Evolutionary conservation across 2,113 vertebrate species (phyloP).

Genomic region (Macaca nemestrina): DNA sequence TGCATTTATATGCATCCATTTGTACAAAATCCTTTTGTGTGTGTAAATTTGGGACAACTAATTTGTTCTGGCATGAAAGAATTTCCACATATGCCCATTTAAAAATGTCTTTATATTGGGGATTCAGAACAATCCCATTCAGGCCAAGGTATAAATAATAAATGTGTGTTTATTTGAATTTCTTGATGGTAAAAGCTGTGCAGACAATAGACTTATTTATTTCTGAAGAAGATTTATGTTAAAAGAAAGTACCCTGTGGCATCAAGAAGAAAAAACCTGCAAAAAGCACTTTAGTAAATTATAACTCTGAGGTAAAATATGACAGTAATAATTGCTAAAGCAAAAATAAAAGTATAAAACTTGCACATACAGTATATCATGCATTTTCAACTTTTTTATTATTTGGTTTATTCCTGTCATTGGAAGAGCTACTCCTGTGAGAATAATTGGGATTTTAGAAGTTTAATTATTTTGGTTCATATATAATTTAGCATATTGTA

Average conservation of each 20-base stretch:
- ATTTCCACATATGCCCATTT: conserved; percentile 2
- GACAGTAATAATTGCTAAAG: conserved; percentile 65
- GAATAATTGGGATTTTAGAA: not conserved
- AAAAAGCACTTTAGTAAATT: conserved; percentile 66
- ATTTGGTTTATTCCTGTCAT: not conserved
- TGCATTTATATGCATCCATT: not conserved
- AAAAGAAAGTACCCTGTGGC: conserved; percentile 49
- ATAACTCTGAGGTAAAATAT: conserved; percentile 60
- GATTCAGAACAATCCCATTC: conserved; percentile 53
- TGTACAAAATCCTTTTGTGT: not conserved
- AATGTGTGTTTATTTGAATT: conserved; percentile 70
- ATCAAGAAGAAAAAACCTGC: conserved; percentile 48
- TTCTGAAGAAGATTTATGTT: conserved; percentile 65
- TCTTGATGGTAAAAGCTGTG: conserved; percentile 55
- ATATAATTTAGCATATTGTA: conserved; percentile 14
- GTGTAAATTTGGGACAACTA: not conserved
- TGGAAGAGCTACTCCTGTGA: not conserved
- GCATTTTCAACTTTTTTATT: conserved; percentile 45
- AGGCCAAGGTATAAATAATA: conserved; percentile 64
- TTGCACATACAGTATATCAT: not conserved
- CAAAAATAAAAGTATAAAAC: conserved; percentile 52
- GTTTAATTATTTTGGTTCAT: conserved; percentile 3
- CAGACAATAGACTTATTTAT: conserved; percentile 70
- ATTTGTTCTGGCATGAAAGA: conserved; percentile 29
- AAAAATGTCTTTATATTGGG: conserved; percentile 47